Percentiles rank a stretch among this genome's conserved stretches.
Evolutionary conservation across 2,888 invertebrate species (phyloP).

Genomic region (Ischnura elegans): DNA sequence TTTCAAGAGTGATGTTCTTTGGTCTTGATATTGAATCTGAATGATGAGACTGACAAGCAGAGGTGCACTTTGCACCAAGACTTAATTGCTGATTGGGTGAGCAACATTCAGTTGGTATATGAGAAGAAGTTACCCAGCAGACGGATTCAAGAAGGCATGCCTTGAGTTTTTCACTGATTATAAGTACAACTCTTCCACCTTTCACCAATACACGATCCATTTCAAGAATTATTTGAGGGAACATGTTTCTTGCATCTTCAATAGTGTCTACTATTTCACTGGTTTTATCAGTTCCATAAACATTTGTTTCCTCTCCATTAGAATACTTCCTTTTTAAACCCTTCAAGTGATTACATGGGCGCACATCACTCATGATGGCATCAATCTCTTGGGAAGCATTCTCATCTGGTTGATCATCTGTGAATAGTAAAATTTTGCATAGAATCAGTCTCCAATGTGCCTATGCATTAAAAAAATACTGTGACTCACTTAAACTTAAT

Average conservation of each 20-base stretch:
- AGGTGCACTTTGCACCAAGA: neutral
- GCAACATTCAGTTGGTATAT: neutral
- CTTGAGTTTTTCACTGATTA: constrained; percentile 30
- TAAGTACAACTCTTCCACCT: constrained; percentile 27
- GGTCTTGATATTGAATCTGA: neutral
- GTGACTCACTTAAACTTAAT: neutral
- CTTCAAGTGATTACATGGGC: neutral
- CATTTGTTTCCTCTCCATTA: neutral
- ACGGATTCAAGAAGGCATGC: neutral
- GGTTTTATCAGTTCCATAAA: neutral
- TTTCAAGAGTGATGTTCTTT: neutral
- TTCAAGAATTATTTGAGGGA: constrained; percentile 15
- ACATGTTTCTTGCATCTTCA: neutral
- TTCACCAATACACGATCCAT: constrained; percentile 46
- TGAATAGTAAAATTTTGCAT: neutral
- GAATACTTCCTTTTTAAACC: neutral
- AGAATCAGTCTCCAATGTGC: neutral
- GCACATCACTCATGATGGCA: neutral
- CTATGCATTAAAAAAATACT: neutral
- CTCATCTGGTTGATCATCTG: neutral
- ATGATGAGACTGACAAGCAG: no score
- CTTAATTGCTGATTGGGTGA: neutral
- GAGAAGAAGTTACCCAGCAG: neutral
- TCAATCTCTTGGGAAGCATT: neutral
- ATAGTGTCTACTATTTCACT: neutral